Evolutionary conservation across 1,140 invertebrate genomes (phyloP), one percentile per base, ranked within the genome.

Genomic region (Nilaparvata lugens): DNA sequence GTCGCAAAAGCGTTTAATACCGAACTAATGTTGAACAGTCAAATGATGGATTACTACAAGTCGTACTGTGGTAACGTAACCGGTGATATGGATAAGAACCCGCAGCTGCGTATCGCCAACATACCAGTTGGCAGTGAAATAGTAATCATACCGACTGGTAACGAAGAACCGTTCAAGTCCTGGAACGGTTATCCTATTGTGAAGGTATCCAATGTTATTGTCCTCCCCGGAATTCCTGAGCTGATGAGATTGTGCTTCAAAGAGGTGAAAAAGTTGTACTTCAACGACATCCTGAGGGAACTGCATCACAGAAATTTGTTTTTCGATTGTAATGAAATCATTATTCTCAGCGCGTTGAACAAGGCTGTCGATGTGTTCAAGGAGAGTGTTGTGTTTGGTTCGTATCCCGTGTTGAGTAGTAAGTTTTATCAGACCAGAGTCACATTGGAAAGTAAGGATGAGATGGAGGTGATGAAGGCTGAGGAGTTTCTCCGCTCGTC

Each of bases 201-300:
- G 40, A 76, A 73, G 52, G 70, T 90, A 7, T 69, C 75, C 48
- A 93, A 92, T 74, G 87, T 91, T 2, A 86, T 81, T 64, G 79
- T 89, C 48, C 88, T 92, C 67, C 89, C 90, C 35, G 89, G 89
- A 9, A 82, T 90, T 48, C 88, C 88, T 11, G 71, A 77, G 59
- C 81, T 85, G 65, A 72, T 88, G 48, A 73, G 84, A 66, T 73
- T 70, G 54, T 74, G 78, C n/a, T 88, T 89, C 62, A 64, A 65
- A 11, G 48, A 63, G 43, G 70, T 81, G 21, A 59, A 71, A 60
- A 62, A 67, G 40, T 25, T 35, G n/a, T 57, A 61, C 68, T 57
- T 70, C 70, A 48, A 60, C 57, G 53, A 64, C 35, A 52, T 42
- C 43, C 42, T 45, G 11, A 28, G 25, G 23, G 60, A 31, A 9